Conservation (phyloP, 2,113 vertebrate species). For the Haemorhous mexicanus region DNA sequence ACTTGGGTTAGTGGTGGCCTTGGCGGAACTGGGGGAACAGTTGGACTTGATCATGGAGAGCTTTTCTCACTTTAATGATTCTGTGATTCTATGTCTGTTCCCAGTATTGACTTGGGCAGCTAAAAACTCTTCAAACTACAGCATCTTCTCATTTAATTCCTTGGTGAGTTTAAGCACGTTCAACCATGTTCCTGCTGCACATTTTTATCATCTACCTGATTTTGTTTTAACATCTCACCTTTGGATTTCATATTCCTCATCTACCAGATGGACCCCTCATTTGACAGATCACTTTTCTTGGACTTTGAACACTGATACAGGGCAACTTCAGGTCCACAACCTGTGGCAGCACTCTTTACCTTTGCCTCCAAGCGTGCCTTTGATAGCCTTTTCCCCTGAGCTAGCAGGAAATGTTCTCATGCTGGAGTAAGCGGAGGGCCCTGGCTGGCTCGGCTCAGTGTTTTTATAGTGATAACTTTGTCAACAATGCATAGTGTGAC, state of each 20-base stretch:
- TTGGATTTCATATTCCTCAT: background rate
- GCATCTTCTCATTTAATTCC: background rate
- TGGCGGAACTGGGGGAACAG: background rate
- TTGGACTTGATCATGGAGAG: background rate
- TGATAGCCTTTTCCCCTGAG: background rate
- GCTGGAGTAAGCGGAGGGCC: background rate
- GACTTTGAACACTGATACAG: accelerated
- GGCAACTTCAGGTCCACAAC: background rate
- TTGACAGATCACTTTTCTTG: background rate
- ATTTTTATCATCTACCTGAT: background rate
- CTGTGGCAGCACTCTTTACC: background rate
- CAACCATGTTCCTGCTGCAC: background rate
- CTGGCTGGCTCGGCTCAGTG: background rate
- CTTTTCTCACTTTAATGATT: background rate
- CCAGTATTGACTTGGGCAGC: background rate
- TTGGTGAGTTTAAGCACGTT: background rate
- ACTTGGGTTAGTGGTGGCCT: background rate
- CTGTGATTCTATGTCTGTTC: background rate
- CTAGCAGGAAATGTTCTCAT: constrained; percentile 8
- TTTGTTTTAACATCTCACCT: background rate
- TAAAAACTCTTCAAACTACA: background rate
- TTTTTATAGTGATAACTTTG: constrained; percentile 14
- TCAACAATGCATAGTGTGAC: background rate
- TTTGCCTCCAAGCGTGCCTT: background rate
- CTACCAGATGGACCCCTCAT: background rate